These are phyloP conservation scores for Bombycilla garrulus DNA, from an alignment of 2,113 vertebrate species.

Conservation along the genomic window DNA sequence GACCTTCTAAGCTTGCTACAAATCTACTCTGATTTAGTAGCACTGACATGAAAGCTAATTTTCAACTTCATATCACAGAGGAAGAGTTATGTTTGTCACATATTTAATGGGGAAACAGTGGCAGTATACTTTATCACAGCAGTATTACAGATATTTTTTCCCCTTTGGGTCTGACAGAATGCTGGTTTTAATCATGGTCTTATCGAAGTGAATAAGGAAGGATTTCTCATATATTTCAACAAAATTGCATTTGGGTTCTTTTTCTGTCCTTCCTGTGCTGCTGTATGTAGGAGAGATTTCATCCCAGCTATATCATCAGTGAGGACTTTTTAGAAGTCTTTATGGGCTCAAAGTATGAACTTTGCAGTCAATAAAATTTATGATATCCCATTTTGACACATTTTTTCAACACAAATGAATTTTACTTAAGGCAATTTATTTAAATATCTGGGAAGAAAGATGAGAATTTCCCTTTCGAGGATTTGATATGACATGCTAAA, in stretches of 20 bases:
- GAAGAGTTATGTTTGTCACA: background rate
- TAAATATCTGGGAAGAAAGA: background rate
- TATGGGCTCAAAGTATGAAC: background rate
- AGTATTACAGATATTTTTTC: background rate
- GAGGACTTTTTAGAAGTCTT: background rate
- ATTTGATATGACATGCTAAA: background rate
- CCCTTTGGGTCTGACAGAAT: background rate
- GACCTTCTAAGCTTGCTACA: background rate
- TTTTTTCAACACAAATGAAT: background rate
- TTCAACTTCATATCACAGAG: background rate
- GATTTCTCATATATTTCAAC: background rate
- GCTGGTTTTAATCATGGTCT: background rate
- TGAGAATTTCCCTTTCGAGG: background rate
- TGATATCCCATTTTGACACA: background rate
- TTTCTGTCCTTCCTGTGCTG: background rate
- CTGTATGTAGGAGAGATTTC: background rate
- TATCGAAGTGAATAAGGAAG: background rate
- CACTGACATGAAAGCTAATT: background rate
- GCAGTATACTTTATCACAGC: background rate
- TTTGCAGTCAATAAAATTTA: background rate
- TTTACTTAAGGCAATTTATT: background rate
- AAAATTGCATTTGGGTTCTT: background rate
- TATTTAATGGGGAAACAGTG: background rate
- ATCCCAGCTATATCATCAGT: background rate
- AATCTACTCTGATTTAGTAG: background rate